Conservation (phyloP, 2,113 vertebrate species). For the Heteronetta atricapilla region DNA sequence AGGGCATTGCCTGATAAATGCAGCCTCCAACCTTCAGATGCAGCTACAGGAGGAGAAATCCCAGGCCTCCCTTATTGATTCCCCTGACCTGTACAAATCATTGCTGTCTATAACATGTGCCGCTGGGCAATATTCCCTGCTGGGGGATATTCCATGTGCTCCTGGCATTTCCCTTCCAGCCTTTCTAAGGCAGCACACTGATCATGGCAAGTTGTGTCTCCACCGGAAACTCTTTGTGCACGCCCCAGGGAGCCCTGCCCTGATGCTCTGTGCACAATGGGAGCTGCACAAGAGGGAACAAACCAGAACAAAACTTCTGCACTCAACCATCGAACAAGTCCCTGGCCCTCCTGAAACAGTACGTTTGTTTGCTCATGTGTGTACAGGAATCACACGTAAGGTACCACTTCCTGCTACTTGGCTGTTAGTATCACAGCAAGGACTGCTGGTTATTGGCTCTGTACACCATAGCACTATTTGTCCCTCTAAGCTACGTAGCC, state of each 20-base stretch:
- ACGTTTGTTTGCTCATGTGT: neutral
- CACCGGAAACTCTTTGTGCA: neutral
- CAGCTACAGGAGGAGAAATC: neutral
- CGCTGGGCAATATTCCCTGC: neutral
- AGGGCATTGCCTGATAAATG: neutral
- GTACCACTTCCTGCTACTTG: neutral
- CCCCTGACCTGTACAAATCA: neutral
- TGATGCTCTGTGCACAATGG: neutral
- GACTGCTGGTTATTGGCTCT: neutral
- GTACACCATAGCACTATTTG: neutral
- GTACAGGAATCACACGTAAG: neutral
- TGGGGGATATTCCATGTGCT: neutral
- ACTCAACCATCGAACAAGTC: neutral
- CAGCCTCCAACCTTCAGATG: neutral
- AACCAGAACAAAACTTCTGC: neutral
- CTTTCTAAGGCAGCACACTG: neutral
- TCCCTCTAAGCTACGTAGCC: neutral
- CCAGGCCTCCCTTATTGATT: neutral
- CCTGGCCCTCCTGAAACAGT: fast-evolving
- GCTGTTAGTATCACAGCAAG: slow-evolving; percentile 33
- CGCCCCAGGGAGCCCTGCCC: neutral
- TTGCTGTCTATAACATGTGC: neutral
- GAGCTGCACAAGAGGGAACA: neutral
- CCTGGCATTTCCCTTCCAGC: neutral
- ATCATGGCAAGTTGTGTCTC: neutral